Percentiles rank a stretch among this genome's conserved stretches.
These are phyloP conservation scores for Poeciliopsis retropinna DNA, from an alignment of 2,113 vertebrate genomes.

Conservation along the genomic window DNA sequence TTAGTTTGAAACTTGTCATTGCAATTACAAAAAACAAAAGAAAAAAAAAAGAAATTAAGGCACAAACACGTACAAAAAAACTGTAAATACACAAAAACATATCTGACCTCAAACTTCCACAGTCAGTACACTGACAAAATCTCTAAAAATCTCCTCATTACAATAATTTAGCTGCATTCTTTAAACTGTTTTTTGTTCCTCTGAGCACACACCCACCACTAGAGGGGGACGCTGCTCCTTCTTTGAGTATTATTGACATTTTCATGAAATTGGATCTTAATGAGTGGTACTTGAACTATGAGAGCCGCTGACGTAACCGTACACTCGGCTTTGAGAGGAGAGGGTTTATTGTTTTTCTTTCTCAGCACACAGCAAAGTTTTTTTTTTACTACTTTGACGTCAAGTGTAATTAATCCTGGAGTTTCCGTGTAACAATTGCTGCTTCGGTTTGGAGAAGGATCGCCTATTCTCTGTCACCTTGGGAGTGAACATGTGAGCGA, in stretches of 20 bases:
- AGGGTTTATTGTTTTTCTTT: not conserved
- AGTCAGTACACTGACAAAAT: not conserved
- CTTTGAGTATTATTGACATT: conserved; percentile 4
- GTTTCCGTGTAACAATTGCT: not conserved
- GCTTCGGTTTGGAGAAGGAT: not conserved
- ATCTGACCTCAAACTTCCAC: not conserved
- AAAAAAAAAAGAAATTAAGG: not conserved
- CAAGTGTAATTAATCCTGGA: not conserved
- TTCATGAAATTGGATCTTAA: conserved; percentile 11
- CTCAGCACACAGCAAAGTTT: not conserved
- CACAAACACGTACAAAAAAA: not conserved
- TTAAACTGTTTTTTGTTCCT: not conserved
- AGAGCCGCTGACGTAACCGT: not conserved
- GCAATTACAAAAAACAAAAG: too few relatives aligned
- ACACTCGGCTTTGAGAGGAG: not conserved
- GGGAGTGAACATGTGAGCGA: conserved; percentile 98
- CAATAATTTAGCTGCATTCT: not conserved
- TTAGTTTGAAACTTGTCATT: too few relatives aligned
- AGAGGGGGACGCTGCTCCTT: conserved; percentile 56
- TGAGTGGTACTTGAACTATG: conserved; percentile 4
- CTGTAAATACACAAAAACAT: not conserved
- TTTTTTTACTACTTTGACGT: not conserved
- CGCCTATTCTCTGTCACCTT: conserved; percentile 83
- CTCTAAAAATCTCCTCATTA: not conserved
- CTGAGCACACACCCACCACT: conserved; percentile 35